Percentiles rank a stretch among this genome's conserved stretches.
phyloP scores from a whole-genome alignment of 2,113 vertebrate genomes.

The Bagarius yarrelli region DNA sequence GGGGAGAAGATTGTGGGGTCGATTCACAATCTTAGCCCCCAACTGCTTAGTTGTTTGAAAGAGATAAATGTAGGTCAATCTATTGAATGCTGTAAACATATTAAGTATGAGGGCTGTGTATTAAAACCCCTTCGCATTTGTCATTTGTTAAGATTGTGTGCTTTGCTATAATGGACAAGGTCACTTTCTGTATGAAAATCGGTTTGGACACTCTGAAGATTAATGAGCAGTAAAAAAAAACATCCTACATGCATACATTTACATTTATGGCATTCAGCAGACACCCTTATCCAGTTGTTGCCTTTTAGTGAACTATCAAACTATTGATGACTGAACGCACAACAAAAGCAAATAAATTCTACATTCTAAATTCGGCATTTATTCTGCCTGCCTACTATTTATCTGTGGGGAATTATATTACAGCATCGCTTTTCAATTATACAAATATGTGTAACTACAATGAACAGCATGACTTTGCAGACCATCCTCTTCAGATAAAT shows the following conservation, averaged over 20 bases:
- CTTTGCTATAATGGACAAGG: slow-evolving; percentile 50
- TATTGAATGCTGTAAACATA: no score
- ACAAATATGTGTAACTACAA: not conserved
- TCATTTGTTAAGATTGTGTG: slow-evolving; percentile 5
- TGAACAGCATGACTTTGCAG: not conserved
- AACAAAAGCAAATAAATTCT: no score
- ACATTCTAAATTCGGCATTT: not conserved
- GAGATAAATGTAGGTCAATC: no score
- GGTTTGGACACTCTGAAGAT: slow-evolving; percentile 41
- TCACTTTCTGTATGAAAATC: slow-evolving; percentile 66
- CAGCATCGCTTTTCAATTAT: not conserved
- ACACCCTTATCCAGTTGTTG: no score
- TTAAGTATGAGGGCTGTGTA: no score
- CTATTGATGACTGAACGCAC: no score
- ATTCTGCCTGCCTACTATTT: not conserved
- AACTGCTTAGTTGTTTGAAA: no score
- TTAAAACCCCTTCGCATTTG: no score
- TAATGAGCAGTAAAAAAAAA: slow-evolving; percentile 48
- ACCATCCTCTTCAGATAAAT: slow-evolving; percentile 7
- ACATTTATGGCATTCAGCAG: no score
- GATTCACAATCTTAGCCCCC: no score
- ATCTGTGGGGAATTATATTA: not conserved
- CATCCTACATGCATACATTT: slow-evolving; percentile 4
- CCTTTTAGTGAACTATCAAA: no score
- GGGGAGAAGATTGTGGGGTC: no score